Conservation (phyloP, 2,888 invertebrate genomes). For the Drosophila bunnanda region DNA sequence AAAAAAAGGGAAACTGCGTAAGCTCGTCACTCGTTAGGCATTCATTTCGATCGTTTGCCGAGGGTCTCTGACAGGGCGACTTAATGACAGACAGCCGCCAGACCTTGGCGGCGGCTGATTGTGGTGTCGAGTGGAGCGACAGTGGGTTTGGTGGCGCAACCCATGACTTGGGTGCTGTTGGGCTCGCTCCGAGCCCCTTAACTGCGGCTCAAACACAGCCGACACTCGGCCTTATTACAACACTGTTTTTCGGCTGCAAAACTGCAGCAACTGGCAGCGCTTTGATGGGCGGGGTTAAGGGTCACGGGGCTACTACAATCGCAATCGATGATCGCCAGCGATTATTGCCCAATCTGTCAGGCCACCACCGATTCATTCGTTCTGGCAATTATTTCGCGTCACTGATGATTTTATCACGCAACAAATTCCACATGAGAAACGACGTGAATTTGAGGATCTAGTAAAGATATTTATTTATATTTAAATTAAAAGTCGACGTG, state of each 20-base stretch:
- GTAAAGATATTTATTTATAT: too few relatives aligned
- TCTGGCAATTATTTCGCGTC: too few relatives aligned
- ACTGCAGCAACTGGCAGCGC: constrained; percentile 75
- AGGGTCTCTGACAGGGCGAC: constrained; percentile 25
- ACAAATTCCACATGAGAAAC: too few relatives aligned
- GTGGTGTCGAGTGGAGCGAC: constrained; percentile 16
- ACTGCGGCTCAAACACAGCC: constrained; percentile 5
- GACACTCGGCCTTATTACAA: constrained; percentile 43
- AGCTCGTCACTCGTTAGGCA: constrained; percentile 57
- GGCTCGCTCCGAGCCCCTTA: constrained; percentile 9
- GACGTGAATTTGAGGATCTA: too few relatives aligned
- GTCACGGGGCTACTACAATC: constrained; percentile 7
- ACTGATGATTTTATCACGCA: too few relatives aligned
- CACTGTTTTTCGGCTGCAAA: constrained; percentile 24
- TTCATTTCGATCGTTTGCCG: constrained; percentile 56
- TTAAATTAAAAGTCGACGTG: too few relatives aligned
- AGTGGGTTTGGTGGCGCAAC: constrained; percentile 22
- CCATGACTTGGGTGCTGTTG: constrained; percentile 30
- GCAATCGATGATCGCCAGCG: constrained; percentile 7
- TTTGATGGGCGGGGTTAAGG: constrained; percentile 49
- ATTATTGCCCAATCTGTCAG: constrained; percentile 12
- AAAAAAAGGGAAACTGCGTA: not conserved
- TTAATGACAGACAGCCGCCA: constrained; percentile 48
- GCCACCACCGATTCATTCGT: not conserved
- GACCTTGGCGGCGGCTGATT: constrained; percentile 20